Evolutionary conservation across 2,113 vertebrate species (phyloP), one percentile per base, ranked within the genome.

Genomic region (Leuciscus idus): DNA sequence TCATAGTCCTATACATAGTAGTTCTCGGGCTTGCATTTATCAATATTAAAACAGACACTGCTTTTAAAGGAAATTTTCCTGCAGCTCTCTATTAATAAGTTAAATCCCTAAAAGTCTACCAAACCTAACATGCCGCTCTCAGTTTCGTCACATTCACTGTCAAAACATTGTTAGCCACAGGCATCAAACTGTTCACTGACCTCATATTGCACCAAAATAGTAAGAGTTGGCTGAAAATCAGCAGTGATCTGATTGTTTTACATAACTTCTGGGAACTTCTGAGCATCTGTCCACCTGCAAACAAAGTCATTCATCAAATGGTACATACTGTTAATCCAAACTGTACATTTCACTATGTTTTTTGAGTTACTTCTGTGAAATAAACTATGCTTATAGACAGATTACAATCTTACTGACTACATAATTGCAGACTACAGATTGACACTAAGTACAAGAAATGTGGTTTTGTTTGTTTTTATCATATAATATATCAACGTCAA

Each of bases 11-110:
- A 36, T 39, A 57, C 75, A 19, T 33, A 9, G 7, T 17, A 55
- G 21, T 23, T 12, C 59, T 26, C 21, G 8, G 13, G 36, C 23
- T 61, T 62, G 13, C 23, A 62, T 59, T 79, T 15, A 80, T 80
- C 36, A 80, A 62, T 62, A 28, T 78, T 59, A 78, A 39, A 26
- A 80, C 78, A 80, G 78, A 43, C 23, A 62, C 36, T 62, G 36
- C 57, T 62, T 80, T n/a, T 62, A 28, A 62, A 43, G 77, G 19
- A 11, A 8, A 17, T 43, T 43, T 61, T 36, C 55, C 36, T 57
- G 50, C 28, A 55, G 76, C 28, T 36, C 55, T 59, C 77, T 61
- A 23, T 80, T 74, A 74, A 74, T 55, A 79, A 57, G 76, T 36
- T n/a, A 59, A 61, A 79, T 79, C 52, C 77, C 6, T 26, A 17